These are phyloP conservation scores for Morpho achilles DNA, from an alignment of 2,888 invertebrate species.

Conservation along the genomic window DNA sequence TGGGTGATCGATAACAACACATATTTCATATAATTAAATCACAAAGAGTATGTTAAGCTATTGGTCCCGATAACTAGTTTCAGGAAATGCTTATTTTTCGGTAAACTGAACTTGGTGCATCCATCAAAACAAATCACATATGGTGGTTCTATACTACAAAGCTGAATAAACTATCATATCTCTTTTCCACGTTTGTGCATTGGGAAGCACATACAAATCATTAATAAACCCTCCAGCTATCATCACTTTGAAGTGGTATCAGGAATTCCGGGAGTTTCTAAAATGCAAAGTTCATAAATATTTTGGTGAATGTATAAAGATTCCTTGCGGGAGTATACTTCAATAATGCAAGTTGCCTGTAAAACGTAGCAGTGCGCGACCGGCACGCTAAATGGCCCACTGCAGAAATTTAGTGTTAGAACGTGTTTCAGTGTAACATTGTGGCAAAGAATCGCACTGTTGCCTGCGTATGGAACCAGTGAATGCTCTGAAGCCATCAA, in stretches of 20 bases:
- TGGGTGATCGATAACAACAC: too few species aligned
- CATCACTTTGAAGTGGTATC: constrained; percentile 15
- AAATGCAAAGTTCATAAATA: constrained; percentile 26
- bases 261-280: constrained; percentile 19
- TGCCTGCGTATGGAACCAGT: neutral
- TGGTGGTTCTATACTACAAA: too few species aligned
- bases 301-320: constrained; percentile 27
- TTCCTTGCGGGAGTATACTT: constrained; percentile 35
- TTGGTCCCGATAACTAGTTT: too few species aligned
- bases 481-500: constrained; percentile 1
- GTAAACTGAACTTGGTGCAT: too few species aligned
- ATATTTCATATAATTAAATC: too few species aligned
- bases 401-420: constrained; percentile 30
- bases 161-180: too few species aligned
- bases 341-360: constrained; percentile 62
- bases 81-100: too few species aligned
- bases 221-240: constrained; percentile 3
- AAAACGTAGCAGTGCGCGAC: constrained; percentile 57
- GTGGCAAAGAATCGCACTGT: constrained; percentile 37
- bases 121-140: too few species aligned
- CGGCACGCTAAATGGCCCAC: constrained; percentile 60
- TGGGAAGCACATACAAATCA: too few species aligned
- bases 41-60: too few species aligned
- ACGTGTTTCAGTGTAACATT: constrained; percentile 35
- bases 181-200: too few species aligned